phyloP scores from a whole-genome alignment of 1,140 invertebrate genomes.

The Meloidogyne hapla region DNA sequence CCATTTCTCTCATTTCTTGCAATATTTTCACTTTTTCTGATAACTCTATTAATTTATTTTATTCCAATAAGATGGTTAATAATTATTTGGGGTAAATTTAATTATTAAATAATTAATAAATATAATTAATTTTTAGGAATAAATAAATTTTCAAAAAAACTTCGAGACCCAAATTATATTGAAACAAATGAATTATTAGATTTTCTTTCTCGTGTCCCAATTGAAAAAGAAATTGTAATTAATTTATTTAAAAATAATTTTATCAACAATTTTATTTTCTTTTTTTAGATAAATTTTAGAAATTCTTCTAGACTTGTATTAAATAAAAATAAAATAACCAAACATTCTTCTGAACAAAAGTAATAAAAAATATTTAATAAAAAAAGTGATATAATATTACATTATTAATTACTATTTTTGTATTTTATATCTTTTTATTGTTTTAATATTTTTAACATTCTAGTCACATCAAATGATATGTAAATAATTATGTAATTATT shows the following conservation, averaged over 20 bases:
- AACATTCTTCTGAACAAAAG: no score
- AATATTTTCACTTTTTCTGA: constrained; percentile 69
- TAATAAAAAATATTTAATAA: no score
- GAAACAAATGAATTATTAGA: constrained; percentile 96
- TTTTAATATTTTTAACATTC: no score
- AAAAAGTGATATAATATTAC: no score
- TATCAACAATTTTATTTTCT: not conserved
- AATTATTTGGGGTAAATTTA: constrained; percentile 80
- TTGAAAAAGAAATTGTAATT: constrained; percentile 78
- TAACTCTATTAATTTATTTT: constrained; percentile 77
- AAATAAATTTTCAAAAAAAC: constrained; percentile 91
- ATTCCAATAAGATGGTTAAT: constrained; percentile 87
- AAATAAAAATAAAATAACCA: no score
- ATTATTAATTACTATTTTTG: no score
- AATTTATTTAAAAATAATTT: not conserved
- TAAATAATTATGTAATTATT: no score
- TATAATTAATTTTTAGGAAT: constrained; percentile 67
- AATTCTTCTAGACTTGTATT: not conserved
- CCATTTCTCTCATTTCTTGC: constrained; percentile 91
- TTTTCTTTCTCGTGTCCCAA: constrained; percentile 88
- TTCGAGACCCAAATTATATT: constrained; percentile 86
- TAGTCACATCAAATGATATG: no score
- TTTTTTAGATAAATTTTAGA: not conserved
- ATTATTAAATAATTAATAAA: constrained; percentile 9
- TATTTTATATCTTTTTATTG: no score